Evolutionary conservation across 2,888 invertebrate genomes (phyloP).

Genomic region (Torymus aiolomorphi): DNA sequence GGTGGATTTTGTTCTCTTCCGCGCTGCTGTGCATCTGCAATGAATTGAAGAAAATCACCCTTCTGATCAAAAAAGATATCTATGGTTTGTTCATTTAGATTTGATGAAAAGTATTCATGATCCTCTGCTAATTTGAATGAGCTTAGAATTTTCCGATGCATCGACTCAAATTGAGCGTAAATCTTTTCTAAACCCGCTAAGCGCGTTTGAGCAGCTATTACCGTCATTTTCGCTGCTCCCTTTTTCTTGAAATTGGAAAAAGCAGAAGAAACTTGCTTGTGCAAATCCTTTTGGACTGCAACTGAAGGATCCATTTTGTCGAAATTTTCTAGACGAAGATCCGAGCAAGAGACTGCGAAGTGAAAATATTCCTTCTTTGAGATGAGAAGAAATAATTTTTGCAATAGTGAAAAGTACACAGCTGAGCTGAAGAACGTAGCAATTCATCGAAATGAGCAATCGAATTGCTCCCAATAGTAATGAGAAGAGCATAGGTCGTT

Average conservation of each 20-base stretch:
- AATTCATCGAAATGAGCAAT: too few relatives aligned
- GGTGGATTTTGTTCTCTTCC: neutral
- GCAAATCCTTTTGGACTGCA: neutral
- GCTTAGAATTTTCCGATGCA: neutral
- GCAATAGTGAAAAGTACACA: too few relatives aligned
- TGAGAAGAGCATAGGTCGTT: too few relatives aligned
- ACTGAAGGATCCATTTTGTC: neutral
- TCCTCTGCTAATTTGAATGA: neutral
- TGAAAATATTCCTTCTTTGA: too few relatives aligned
- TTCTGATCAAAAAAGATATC: neutral
- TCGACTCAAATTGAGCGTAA: neutral
- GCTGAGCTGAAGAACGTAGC: too few relatives aligned
- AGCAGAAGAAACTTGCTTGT: neutral
- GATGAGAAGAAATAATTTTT: too few relatives aligned
- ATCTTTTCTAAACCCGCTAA: neutral
- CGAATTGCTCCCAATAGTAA: too few relatives aligned
- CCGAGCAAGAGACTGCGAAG: too few relatives aligned
- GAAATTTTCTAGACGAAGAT: too few relatives aligned
- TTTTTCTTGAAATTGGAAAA: neutral
- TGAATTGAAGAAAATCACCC: conserved; percentile 2
- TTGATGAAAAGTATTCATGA: neutral
- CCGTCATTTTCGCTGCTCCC: neutral
- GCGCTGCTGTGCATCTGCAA: neutral
- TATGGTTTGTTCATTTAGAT: neutral
- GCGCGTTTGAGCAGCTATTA: neutral